Conservation (phyloP, 92 coral and sea anemone genomes). For the Porites divaricata region DNA sequence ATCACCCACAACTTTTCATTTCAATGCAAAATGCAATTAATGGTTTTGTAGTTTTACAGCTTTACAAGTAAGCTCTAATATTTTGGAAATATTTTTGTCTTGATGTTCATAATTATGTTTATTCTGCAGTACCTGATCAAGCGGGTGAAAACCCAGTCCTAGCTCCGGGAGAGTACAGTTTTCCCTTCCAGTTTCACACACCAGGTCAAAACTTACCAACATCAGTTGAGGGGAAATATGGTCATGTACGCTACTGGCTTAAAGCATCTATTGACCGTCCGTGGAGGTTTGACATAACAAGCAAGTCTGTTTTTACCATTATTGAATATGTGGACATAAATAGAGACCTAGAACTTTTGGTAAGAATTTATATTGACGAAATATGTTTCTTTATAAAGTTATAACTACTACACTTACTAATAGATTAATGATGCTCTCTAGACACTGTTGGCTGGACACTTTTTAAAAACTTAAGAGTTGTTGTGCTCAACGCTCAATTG, state of each 20-base stretch:
- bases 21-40: no score
- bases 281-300: slow-evolving; percentile 93
- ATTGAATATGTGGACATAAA: slow-evolving; percentile 94
- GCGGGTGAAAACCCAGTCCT: slow-evolving; percentile 90
- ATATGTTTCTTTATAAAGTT: neutral
- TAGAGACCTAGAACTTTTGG: slow-evolving; percentile 64
- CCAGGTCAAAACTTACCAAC: slow-evolving; percentile 86
- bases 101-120: neutral
- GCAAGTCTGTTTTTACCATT: slow-evolving; percentile 86
- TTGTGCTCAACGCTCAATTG: no score
- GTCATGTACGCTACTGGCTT: slow-evolving; percentile 91
- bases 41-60: no score
- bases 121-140: slow-evolving; percentile 71
- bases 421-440: no score
- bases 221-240: slow-evolving; percentile 91
- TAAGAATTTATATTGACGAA: slow-evolving; percentile 31
- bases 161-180: slow-evolving; percentile 78
- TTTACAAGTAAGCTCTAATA: no score
- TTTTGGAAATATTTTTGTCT: neutral
- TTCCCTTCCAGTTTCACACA: slow-evolving; percentile 89
- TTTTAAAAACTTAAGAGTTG: no score
- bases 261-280: slow-evolving; percentile 92
- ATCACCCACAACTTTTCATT: no score
- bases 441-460: no score
- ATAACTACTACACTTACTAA: neutral